These are phyloP conservation scores for Oceanodroma leucorhoa DNA, from an alignment of 2,797 vertebrate genomes.

Conservation along the genomic window DNA sequence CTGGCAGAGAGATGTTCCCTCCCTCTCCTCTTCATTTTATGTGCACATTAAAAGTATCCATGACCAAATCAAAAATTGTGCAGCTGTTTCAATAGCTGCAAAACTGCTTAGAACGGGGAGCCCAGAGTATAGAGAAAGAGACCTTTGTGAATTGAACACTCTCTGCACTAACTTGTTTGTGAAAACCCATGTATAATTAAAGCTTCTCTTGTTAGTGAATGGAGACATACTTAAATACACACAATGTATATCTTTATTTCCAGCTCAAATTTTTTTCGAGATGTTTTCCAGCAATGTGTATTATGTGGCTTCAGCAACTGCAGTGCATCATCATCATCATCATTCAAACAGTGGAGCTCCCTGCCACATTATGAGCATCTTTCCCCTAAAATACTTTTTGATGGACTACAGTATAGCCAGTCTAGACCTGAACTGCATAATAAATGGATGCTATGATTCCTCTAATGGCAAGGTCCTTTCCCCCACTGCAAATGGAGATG, in stretches of 20 bases:
- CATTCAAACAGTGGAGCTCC: constrained; percentile 55
- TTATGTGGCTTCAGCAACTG: constrained; percentile 49
- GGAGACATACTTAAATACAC: constrained; percentile 60
- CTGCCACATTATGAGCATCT: constrained; percentile 42
- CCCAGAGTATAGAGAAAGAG: constrained; percentile 66
- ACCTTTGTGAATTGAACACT: constrained; percentile 69
- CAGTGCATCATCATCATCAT: constrained; percentile 54
- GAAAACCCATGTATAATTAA: constrained; percentile 75
- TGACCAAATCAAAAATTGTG: constrained; percentile 71
- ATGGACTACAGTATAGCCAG: constrained; percentile 28
- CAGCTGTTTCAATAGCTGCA: constrained; percentile 73
- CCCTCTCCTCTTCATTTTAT: constrained; percentile 63
- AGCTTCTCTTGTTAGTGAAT: constrained; percentile 65
- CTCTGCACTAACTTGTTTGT: constrained; percentile 73
- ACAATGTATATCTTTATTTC: constrained; percentile 68
- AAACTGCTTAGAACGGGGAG: constrained; percentile 65
- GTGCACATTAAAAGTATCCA: constrained; percentile 73
- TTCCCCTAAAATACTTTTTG: constrained; percentile 62
- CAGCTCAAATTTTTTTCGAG: constrained; percentile 41
- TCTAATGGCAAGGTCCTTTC: constrained; percentile 50
- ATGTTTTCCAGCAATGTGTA: constrained; percentile 33
- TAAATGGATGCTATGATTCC: constrained; percentile 55
- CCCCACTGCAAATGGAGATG: constrained; percentile 47
- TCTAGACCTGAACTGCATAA: constrained; percentile 54
- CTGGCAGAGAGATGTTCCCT: constrained; percentile 55